Evolutionary conservation across 1,140 invertebrate species (phyloP).

Genomic region (Rhynchophorus ferrugineus): DNA sequence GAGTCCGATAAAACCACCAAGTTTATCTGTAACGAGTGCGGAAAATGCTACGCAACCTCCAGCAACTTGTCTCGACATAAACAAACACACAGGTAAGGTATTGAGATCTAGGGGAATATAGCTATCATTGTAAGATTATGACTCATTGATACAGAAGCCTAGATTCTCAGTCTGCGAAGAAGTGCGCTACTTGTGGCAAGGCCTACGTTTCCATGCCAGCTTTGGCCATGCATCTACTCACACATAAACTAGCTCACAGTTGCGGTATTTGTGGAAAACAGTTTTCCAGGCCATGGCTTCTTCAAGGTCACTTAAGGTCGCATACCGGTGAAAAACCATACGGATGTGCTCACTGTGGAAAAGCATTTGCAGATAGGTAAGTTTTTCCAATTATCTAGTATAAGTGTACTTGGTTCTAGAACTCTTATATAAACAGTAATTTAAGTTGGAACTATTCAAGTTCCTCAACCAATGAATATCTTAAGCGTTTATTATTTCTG

Average conservation of each 20-base stretch:
- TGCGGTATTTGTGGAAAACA: constrained; percentile 92
- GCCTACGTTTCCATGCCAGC: constrained; percentile 97
- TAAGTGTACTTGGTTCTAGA: too few relatives aligned
- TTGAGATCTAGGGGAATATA: too few relatives aligned
- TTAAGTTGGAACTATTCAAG: too few relatives aligned
- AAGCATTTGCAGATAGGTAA: constrained; percentile 90
- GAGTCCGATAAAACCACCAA: constrained; percentile 40
- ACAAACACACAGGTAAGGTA: constrained; percentile 75
- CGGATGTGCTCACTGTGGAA: constrained; percentile 96
- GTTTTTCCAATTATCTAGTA: too few relatives aligned
- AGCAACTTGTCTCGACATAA: constrained; percentile 95
- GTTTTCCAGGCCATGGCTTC: constrained; percentile 95
- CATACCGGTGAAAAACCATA: constrained; percentile 99
- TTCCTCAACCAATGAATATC: too few relatives aligned
- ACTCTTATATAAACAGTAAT: too few relatives aligned
- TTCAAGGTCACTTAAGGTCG: constrained; percentile 92
- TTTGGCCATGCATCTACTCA: constrained; percentile 93
- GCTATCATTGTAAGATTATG: too few relatives aligned
- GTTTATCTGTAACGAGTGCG: constrained; percentile 91
- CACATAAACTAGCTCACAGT: constrained; percentile 82
- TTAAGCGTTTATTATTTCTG: too few relatives aligned
- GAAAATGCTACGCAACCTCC: constrained; percentile 93
- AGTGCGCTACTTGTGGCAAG: constrained; percentile 90
- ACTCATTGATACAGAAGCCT: constrained; percentile 69
- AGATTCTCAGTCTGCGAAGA: constrained; percentile 87